Evolutionary conservation across 92 coral and sea anemone genomes (phyloP).

Genomic region (Epizoanthus illoricatus): DNA sequence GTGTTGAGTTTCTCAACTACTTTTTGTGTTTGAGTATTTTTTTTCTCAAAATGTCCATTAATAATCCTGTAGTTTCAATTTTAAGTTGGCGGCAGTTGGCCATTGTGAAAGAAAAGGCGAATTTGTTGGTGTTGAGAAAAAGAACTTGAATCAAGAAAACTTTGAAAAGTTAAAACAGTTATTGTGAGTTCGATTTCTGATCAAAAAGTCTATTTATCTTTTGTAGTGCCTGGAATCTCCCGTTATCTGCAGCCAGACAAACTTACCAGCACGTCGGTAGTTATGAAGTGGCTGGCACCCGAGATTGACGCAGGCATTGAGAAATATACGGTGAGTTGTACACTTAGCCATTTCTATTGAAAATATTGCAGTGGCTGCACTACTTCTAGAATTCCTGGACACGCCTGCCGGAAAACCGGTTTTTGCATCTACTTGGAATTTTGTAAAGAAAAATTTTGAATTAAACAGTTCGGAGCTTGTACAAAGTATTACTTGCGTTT

Average conservation of each 20-base stretch:
- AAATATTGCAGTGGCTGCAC: background rate
- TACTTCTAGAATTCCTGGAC: background rate
- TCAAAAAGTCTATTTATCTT: background rate
- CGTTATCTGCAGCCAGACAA: slow-evolving; percentile 48
- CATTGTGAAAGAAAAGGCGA: too few relatives aligned
- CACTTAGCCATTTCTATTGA: too few relatives aligned
- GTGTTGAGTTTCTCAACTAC: too few relatives aligned
- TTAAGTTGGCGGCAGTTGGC: too few relatives aligned
- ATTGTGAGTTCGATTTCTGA: background rate
- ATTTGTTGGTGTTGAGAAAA: background rate
- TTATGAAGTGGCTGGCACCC: slow-evolving; percentile 74
- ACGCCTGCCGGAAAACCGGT: background rate
- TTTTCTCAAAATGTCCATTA: too few relatives aligned
- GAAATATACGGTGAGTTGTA: slow-evolving; percentile 59
- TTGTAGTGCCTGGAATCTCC: slow-evolving; percentile 73
- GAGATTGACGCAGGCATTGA: slow-evolving; percentile 69
- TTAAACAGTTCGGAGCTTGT: too few relatives aligned
- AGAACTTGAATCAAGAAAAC: background rate
- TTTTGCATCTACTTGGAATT: background rate
- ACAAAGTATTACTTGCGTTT: too few relatives aligned
- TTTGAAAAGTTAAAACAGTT: background rate
- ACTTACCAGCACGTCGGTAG: slow-evolving; percentile 56
- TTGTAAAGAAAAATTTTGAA: too few relatives aligned
- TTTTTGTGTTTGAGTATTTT: too few relatives aligned
- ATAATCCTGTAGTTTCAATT: too few relatives aligned